These are phyloP conservation scores for Tiaroga cobitis DNA, from an alignment of 2,797 vertebrate genomes.

Conservation along the genomic window DNA sequence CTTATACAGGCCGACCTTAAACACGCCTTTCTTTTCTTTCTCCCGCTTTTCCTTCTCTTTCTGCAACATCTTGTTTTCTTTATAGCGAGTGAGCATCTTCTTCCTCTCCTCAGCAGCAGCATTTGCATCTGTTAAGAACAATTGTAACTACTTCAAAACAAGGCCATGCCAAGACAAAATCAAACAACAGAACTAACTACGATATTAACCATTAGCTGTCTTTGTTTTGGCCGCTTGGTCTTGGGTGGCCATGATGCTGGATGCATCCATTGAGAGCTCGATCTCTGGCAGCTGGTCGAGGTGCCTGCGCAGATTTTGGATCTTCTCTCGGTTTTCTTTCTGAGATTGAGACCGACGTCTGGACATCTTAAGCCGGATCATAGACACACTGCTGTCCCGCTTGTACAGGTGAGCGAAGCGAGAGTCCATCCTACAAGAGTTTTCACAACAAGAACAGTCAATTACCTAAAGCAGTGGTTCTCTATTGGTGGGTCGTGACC, in stretches of 20 bases:
- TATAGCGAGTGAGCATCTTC: conserved; percentile 89
- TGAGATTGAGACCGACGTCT: conserved; percentile 84
- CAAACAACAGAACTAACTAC: neutral
- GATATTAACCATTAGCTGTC: conserved; percentile 46
- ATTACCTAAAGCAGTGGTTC: neutral
- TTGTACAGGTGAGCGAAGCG: conserved; percentile 81
- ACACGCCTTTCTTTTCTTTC: conserved; percentile 82
- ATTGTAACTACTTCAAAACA: neutral
- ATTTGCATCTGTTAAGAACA: conserved; percentile 62
- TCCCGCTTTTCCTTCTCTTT: conserved; percentile 87
- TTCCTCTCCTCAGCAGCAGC: conserved; percentile 70
- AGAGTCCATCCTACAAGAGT: conserved; percentile 73
- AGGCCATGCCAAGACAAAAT: neutral
- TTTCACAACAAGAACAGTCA: neutral
- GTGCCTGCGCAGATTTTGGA: conserved; percentile 81
- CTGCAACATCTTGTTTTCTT: conserved; percentile 86
- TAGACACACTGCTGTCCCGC: conserved; percentile 83
- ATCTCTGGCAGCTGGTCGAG: conserved; percentile 75
- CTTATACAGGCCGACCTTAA: conserved; percentile 88
- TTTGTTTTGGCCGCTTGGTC: conserved; percentile 57
- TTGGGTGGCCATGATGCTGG: conserved; percentile 54
- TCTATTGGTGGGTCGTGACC: neutral
- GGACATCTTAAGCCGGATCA: conserved; percentile 86
- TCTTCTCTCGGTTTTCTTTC: conserved; percentile 87
- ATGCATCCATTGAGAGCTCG: conserved; percentile 71